Conservation (phyloP, 2,888 invertebrate genomes). For the Cephus pygmeus region DNA sequence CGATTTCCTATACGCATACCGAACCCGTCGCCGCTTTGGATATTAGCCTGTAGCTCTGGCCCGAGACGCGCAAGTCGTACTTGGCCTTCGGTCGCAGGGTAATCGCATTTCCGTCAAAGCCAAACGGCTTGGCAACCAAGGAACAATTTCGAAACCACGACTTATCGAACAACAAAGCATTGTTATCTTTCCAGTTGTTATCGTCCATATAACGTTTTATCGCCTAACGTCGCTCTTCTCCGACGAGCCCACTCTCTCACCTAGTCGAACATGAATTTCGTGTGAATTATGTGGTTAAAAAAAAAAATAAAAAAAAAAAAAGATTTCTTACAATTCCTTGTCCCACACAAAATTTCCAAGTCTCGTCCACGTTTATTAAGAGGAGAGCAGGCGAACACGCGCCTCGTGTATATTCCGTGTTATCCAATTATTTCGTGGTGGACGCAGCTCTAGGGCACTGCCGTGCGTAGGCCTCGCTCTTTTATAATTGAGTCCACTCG, state of each 20-base stretch:
- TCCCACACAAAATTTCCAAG: not conserved
- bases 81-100: not conserved
- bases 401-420: slow-evolving; percentile 1
- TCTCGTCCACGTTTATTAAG: not conserved
- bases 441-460: slow-evolving; percentile 1
- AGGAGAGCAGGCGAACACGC: not conserved
- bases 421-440: slow-evolving; percentile 8
- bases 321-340: not conserved
- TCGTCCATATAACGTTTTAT: not conserved
- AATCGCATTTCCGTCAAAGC: not conserved
- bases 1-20: not conserved
- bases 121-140: not conserved
- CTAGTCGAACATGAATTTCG: no score
- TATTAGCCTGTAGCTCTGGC: no score
- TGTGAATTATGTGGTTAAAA: no score
- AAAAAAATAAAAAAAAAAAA: no score
- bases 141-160: not conserved
- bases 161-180: not conserved
- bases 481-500: slow-evolving; percentile 49
- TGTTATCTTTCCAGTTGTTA: not conserved
- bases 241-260: not conserved
- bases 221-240: not conserved
- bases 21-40: no score
- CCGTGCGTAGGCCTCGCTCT: slow-evolving; percentile 33
- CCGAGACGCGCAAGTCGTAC: not conserved